phyloP scores from a whole-genome alignment of 2,113 vertebrate genomes.

The Myxocyprinus asiaticus region DNA sequence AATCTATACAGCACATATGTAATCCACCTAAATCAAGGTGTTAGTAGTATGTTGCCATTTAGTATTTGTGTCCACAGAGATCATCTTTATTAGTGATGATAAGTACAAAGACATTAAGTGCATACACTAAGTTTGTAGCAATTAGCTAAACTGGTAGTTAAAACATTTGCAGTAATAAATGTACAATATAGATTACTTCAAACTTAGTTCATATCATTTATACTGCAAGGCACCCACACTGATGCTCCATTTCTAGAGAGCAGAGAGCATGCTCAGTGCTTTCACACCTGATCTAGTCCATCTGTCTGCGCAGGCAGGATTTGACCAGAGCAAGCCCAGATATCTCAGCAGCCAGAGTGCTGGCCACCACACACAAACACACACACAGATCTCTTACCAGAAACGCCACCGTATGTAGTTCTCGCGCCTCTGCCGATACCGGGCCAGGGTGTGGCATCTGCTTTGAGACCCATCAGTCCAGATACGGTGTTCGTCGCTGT shows the following conservation, averaged over 20 bases:
- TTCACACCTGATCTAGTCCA: constrained; percentile 31
- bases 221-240: not conserved
- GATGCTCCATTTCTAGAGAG: not conserved
- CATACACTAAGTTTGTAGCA: too few species aligned
- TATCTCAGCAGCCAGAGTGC: constrained; percentile 9
- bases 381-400: constrained; percentile 71
- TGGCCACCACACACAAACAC: not conserved
- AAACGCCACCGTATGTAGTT: constrained; percentile 90
- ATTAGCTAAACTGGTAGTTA: too few species aligned
- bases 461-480: constrained; percentile 88
- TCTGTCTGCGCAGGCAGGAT: constrained; percentile 33
- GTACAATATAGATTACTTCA: too few species aligned
- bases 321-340: constrained; percentile 37
- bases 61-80: too few species aligned
- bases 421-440: constrained; percentile 80
- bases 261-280: constrained; percentile 11
- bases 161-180: too few species aligned
- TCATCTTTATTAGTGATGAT: too few species aligned
- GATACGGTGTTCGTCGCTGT: constrained; percentile 95
- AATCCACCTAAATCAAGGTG: too few species aligned
- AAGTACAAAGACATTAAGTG: too few species aligned
- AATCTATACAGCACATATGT: too few species aligned
- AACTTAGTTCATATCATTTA: too few species aligned
- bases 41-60: too few species aligned
- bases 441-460: constrained; percentile 87